These are phyloP conservation scores for Timema cristinae DNA, from an alignment of 2,888 invertebrate genomes.

Conservation along the genomic window DNA sequence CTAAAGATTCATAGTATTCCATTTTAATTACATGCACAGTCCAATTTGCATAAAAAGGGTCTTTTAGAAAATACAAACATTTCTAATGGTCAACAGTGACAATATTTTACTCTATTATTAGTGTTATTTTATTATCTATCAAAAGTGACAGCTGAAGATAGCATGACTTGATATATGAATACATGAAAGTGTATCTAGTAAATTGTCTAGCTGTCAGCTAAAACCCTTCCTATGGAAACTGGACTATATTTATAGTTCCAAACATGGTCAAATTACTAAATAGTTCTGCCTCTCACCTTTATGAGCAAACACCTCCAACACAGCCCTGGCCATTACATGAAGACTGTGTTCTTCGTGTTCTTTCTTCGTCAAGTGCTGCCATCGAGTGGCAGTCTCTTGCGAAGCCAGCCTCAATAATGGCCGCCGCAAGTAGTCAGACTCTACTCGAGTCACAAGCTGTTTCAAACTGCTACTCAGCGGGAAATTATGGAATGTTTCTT, in stretches of 20 bases:
- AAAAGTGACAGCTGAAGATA: not conserved
- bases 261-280: too few relatives aligned
- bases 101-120: too few relatives aligned
- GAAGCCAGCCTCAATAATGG: conserved; percentile 70
- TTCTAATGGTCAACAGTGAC: too few relatives aligned
- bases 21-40: too few relatives aligned
- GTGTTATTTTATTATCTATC: too few relatives aligned
- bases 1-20: too few relatives aligned
- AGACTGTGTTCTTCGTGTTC: conserved; percentile 52
- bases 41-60: too few relatives aligned
- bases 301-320: conserved; percentile 57
- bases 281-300: conserved; percentile 48
- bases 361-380: conserved; percentile 48
- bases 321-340: conserved; percentile 50
- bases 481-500: conserved; percentile 47
- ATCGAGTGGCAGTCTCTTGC: conserved; percentile 58
- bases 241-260: too few relatives aligned
- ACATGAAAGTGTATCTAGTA: not conserved
- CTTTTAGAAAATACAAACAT: too few relatives aligned
- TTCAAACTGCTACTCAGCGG: conserved; percentile 58
- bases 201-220: not conserved
- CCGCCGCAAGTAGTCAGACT: conserved; percentile 50
- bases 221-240: not conserved
- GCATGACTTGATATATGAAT: too few relatives aligned
- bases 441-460: conserved; percentile 20